Evolutionary conservation across 1,140 invertebrate genomes (phyloP).

Genomic region (Drosophila ogumai): DNA sequence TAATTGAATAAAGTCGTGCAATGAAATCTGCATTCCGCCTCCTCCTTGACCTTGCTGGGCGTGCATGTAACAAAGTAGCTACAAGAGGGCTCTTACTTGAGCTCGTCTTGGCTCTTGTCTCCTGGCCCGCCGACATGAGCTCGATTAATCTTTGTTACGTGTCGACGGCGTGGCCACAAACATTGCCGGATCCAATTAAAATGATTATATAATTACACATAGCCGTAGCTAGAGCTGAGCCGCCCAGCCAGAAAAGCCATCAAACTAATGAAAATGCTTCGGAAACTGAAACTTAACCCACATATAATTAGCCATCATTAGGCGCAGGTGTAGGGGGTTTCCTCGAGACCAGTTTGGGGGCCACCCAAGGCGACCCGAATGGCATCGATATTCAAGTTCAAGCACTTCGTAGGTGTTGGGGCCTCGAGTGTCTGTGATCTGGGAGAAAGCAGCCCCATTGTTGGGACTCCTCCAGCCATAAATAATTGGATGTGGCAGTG

Average conservation of each 20-base stretch:
- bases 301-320: constrained; percentile 78
- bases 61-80: constrained; percentile 30
- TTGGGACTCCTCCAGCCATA: constrained; percentile 10
- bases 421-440: constrained; percentile 19
- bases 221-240: constrained; percentile 8
- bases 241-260: constrained; percentile 44
- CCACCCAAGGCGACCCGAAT: constrained; percentile 15
- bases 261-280: constrained; percentile 70
- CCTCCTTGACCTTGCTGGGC: constrained; percentile 23
- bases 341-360: constrained; percentile 33
- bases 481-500: constrained; percentile 30
- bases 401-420: constrained; percentile 38
- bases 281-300: constrained; percentile 64
- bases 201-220: constrained; percentile 74
- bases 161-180: constrained; percentile 36
- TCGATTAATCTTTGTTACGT: constrained; percentile 72
- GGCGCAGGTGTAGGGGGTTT: constrained; percentile 29
- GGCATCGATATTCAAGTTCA: constrained; percentile 31
- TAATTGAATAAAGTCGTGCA: constrained; percentile 17
- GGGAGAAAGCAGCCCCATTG: constrained; percentile 32
- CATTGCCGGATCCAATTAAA: constrained; percentile 68
- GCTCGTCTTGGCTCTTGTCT: constrained; percentile 16
- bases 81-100: constrained; percentile 12
- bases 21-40: constrained; percentile 33
- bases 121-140: constrained; percentile 44